Percentiles rank a stretch among this genome's conserved stretches.
Conservation (phyloP, 1,140 invertebrate genomes). For the Myzus persicae region DNA sequence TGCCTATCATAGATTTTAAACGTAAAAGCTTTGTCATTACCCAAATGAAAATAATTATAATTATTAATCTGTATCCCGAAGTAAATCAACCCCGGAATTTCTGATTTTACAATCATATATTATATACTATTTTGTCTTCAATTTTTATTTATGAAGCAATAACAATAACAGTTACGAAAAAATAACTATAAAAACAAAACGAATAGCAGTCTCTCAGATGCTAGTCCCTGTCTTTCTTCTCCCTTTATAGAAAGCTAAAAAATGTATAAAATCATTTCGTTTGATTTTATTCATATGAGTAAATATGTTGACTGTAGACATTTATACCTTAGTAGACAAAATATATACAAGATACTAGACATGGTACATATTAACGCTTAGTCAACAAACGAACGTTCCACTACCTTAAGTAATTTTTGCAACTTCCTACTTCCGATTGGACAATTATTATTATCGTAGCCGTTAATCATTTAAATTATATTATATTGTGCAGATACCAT, state of each 20-base stretch:
- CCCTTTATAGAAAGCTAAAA: too few relatives aligned
- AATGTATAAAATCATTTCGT: too few relatives aligned
- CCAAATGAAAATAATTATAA: neutral
- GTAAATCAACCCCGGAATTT: too few relatives aligned
- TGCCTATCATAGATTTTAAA: neutral
- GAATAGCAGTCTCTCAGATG: neutral
- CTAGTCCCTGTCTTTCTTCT: neutral
- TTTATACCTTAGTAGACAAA: neutral
- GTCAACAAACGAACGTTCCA: accelerated
- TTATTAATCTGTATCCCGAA: neutral
- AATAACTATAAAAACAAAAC: neutral
- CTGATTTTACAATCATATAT: neutral
- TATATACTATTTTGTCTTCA: neutral
- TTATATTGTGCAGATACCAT: neutral
- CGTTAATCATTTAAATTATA: neutral
- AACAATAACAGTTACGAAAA: too few relatives aligned
- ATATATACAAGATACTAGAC: neutral
- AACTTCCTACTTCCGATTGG: neutral
- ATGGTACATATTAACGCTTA: too few relatives aligned
- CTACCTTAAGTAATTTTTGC: neutral
- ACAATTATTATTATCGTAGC: neutral
- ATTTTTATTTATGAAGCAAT: neutral
- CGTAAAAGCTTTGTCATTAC: neutral
- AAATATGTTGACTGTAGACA: neutral
- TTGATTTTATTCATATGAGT: neutral